These are phyloP conservation scores for Dolichotis patagonum DNA, from an alignment of 2,113 vertebrate genomes.

Conservation along the genomic window DNA sequence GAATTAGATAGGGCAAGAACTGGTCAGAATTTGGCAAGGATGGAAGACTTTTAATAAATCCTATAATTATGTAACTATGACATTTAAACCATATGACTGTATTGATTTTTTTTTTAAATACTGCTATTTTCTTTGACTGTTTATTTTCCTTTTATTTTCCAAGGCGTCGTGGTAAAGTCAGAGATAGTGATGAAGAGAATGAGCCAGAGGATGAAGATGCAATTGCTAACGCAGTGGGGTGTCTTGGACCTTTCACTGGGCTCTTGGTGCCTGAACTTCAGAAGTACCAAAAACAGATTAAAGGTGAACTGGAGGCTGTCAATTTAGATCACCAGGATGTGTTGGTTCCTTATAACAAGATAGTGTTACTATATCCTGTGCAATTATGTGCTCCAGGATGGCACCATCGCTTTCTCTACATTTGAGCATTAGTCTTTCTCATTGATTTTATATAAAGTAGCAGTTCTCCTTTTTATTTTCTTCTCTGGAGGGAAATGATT, in stretches of 20 bases:
- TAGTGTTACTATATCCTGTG: not conserved
- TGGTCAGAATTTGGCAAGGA: not conserved
- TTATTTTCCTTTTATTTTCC: conserved; percentile 69
- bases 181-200: conserved; percentile 97
- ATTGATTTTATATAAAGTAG: not conserved
- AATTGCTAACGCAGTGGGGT: conserved; percentile 92
- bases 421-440: not conserved
- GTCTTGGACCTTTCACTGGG: conserved; percentile 95
- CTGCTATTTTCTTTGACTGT: conserved; percentile 9
- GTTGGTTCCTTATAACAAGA: not conserved
- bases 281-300: conserved; percentile 95
- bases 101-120: not conserved
- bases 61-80: not conserved
- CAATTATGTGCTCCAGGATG: not conserved
- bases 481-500: conserved; percentile 30
- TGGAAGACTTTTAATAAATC: not conserved
- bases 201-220: conserved; percentile 95
- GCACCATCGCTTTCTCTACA: not conserved
- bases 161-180: conserved; percentile 87
- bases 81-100: not conserved
- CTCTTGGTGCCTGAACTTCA: conserved; percentile 95
- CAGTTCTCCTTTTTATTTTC: not conserved
- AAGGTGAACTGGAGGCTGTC: conserved; percentile 88
- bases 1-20: not conserved
- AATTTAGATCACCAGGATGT: not conserved